Evolutionary conservation across 2,888 invertebrate species (phyloP).

Genomic region (Eristalis pertinax): DNA sequence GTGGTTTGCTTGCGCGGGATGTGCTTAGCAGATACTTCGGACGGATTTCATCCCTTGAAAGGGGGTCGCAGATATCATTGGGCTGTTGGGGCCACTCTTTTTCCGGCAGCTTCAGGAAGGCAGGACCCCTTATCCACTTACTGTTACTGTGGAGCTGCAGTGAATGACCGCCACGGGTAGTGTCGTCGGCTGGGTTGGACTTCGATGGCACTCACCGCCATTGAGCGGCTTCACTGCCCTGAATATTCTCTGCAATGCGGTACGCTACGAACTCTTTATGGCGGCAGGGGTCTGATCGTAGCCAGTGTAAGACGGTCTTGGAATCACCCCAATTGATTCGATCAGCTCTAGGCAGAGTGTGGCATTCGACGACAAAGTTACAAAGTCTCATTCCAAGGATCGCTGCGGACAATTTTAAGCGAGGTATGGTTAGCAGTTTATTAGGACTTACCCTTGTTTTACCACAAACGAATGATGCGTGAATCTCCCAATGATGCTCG

Average conservation of each 20-base stretch:
- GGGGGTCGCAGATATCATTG: no score
- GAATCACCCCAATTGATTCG: conserved; percentile 29
- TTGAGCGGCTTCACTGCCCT: no score
- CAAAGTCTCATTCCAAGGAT: conserved; percentile 12
- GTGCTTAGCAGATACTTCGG: background rate
- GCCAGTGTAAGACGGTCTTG: conserved; percentile 19
- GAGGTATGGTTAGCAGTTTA: conserved; percentile 2
- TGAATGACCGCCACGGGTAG: no score
- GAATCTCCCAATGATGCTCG: background rate
- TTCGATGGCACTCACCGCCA: no score
- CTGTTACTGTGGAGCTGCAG: no score
- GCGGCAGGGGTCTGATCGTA: background rate
- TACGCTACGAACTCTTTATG: no score
- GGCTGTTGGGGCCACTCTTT: no score
- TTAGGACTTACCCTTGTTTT: conserved; percentile 14
- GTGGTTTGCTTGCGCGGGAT: no score
- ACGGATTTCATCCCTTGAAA: conserved; percentile 16
- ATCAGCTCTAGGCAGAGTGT: background rate
- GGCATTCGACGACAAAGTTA: background rate
- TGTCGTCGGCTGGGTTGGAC: no score
- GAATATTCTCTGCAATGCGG: no score
- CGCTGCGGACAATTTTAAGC: conserved; percentile 28
- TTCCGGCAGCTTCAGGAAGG: no score
- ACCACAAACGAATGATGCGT: conserved; percentile 19
- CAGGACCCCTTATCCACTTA: no score